Conservation (phyloP, 2,888 invertebrate genomes). For the Liopterus haemorrhoidalis region DNA sequence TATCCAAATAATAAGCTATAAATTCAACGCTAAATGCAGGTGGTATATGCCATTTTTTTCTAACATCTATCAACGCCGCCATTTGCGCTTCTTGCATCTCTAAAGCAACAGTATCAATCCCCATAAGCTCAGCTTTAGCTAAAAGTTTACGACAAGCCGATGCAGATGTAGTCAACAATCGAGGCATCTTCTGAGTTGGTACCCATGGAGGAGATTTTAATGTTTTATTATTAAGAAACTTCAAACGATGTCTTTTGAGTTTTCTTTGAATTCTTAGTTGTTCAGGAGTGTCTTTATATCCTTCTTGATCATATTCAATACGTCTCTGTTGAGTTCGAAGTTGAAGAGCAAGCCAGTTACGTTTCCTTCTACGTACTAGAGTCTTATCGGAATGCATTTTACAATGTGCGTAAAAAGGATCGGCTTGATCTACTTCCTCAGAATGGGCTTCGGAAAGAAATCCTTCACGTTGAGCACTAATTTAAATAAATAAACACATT, state of each 20-base stretch:
- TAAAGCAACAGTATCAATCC: slow-evolving; percentile 73
- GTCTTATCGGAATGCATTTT: slow-evolving; percentile 91
- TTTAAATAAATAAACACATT: too few relatives aligned
- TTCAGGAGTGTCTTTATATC: slow-evolving; percentile 60
- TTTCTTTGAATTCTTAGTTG: slow-evolving; percentile 73
- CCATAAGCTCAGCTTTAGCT: slow-evolving; percentile 85
- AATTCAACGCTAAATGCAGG: slow-evolving; percentile 94
- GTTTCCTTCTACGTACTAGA: slow-evolving; percentile 68
- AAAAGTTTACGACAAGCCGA: slow-evolving; percentile 77
- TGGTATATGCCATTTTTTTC: slow-evolving; percentile 90
- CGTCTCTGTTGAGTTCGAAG: slow-evolving; percentile 67
- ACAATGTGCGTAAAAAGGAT: slow-evolving; percentile 96
- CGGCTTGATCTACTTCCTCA: slow-evolving; percentile 85
- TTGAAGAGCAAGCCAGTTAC: slow-evolving; percentile 83
- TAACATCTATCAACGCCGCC: slow-evolving; percentile 74
- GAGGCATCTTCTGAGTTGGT: slow-evolving; percentile 91
- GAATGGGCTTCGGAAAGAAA: slow-evolving; percentile 87
- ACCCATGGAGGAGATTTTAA: slow-evolving; percentile 80
- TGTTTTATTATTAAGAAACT: slow-evolving; percentile 70
- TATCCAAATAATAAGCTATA: slow-evolving; percentile 86
- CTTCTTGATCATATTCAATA: slow-evolving; percentile 54
- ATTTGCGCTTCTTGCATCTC: slow-evolving; percentile 80
- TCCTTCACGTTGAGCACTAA: slow-evolving; percentile 88
- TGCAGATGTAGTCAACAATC: slow-evolving; percentile 83
- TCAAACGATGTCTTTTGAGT: slow-evolving; percentile 75